phyloP scores from a whole-genome alignment of 2,113 vertebrate species.

The Ariopsis seemanni region DNA sequence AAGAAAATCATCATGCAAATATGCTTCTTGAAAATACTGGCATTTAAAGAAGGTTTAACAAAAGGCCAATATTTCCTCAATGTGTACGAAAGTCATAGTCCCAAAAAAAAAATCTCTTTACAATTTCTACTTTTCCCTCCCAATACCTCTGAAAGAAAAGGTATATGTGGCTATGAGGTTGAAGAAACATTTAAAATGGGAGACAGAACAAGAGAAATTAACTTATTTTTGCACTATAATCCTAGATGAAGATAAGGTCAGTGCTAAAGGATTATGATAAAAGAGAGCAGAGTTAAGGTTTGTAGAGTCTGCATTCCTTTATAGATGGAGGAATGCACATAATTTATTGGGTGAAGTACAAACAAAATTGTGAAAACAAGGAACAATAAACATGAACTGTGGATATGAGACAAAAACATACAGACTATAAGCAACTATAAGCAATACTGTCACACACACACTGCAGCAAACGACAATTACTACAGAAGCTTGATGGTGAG shows the following conservation, averaged over 20 bases:
- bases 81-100: conserved; percentile 28
- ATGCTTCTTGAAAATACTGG: conserved; percentile 34
- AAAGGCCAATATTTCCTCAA: not conserved
- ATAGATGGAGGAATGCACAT: too few species aligned
- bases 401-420: too few species aligned
- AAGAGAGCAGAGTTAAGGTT: not conserved
- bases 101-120: not conserved
- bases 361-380: too few species aligned
- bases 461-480: too few species aligned
- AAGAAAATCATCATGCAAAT: conserved; percentile 32
- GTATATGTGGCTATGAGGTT: not conserved
- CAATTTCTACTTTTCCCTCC: not conserved
- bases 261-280: not conserved
- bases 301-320: too few species aligned
- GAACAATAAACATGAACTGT: too few species aligned
- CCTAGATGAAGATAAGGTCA: not conserved
- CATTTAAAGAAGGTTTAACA: conserved; percentile 44
- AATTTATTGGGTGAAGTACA: too few species aligned
- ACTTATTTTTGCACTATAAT: not conserved
- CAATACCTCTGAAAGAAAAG: conserved; percentile 1
- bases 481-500: too few species aligned
- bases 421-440: too few species aligned
- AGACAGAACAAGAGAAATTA: not conserved
- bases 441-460: too few species aligned
- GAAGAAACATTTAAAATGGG: not conserved